phyloP scores from a whole-genome alignment of 2,888 invertebrate species.

The Embidobia sp. region DNA sequence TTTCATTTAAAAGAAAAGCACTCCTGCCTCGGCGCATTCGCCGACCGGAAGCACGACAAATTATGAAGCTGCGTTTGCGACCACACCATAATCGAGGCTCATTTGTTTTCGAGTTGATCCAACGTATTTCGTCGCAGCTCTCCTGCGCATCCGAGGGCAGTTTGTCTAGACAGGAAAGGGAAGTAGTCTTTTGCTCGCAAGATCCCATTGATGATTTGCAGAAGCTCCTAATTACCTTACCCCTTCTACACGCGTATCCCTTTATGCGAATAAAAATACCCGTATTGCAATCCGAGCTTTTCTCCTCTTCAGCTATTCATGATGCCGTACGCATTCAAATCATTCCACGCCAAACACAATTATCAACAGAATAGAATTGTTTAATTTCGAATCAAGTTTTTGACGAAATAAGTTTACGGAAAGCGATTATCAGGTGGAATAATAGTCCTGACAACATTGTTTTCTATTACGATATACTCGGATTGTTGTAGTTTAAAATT shows the following conservation, averaged over 20 bases:
- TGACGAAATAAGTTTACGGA: too few relatives aligned
- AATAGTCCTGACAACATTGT: too few relatives aligned
- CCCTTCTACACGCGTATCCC: slow-evolving; percentile 55
- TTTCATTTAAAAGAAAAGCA: slow-evolving; percentile 43
- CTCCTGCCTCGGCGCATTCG: slow-evolving; percentile 29
- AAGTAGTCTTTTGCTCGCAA: slow-evolving; percentile 69
- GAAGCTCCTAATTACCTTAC: slow-evolving; percentile 71
- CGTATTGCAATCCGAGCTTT: slow-evolving; percentile 47
- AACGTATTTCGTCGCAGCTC: slow-evolving; percentile 63
- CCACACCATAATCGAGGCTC: slow-evolving; percentile 58
- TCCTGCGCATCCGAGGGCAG: slow-evolving; percentile 64
- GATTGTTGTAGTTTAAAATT: too few relatives aligned
- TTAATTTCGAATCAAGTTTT: too few relatives aligned
- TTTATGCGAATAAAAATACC: slow-evolving; percentile 60
- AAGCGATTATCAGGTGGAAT: too few relatives aligned
- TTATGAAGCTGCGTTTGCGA: slow-evolving; percentile 55
- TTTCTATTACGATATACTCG: too few relatives aligned
- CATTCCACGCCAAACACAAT: slow-evolving; percentile 40
- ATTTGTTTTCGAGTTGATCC: slow-evolving; percentile 65
- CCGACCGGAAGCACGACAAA: slow-evolving; percentile 45
- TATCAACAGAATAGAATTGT: slow-evolving; percentile 33
- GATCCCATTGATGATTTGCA: slow-evolving; percentile 72
- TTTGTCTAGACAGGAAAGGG: slow-evolving; percentile 74
- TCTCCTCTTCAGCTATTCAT: slow-evolving; percentile 36
- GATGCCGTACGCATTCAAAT: slow-evolving; percentile 53